Base-by-base conservation (phyloP, 2,888 invertebrate genomes). In the Rhagonycha fulva region DNA sequence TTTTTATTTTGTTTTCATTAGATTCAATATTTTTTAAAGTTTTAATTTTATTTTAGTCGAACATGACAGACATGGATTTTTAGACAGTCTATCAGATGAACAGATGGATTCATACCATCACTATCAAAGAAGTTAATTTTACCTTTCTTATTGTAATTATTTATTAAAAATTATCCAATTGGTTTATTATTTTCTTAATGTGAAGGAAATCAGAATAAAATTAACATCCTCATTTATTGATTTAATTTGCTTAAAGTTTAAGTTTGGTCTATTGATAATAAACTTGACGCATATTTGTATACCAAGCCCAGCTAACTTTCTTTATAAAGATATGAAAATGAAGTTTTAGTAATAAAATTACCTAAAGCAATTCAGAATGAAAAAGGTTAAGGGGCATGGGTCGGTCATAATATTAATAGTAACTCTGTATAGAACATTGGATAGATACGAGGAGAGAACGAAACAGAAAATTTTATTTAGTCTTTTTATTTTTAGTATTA, bases 31-130 rank as follows among this genome's bases (percentile, higher is more conserved):
- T 9, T 24, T 14, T 68, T 68, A 28, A 47, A 68, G 30, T 68
- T 14, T 61, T n/a, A 12, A 32, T 47, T 61, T 19, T 69, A 80
- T 86, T 85, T 81, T 79, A 87, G 87, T 84, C 84, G 83, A 84
- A 75, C 85, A 85, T 76, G 86, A 87, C 76, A 82, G 87, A 14
- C 77, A 74, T 14, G 76, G 76, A n/a, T 71, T 71, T 19, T 75
- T 75, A 61, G 77, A 78, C 12, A 71, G 66, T 28, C 72, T n/a
- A n/a, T 0, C 77, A 11, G 77, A 80, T 24, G 75, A 80, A n/a
- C 67, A 71, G 2, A 2, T 72, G 61, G 79, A 80, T 73, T 70
- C 73, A 5, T 19, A 77, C 4, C 78, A 74, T 68, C 80, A 76
- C 9, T 69, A 75, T 32, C 32, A 70, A 7, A 69, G 69, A 70